Evolutionary conservation across 2,797 vertebrate species (phyloP).

Genomic region (Salmo trutta): DNA sequence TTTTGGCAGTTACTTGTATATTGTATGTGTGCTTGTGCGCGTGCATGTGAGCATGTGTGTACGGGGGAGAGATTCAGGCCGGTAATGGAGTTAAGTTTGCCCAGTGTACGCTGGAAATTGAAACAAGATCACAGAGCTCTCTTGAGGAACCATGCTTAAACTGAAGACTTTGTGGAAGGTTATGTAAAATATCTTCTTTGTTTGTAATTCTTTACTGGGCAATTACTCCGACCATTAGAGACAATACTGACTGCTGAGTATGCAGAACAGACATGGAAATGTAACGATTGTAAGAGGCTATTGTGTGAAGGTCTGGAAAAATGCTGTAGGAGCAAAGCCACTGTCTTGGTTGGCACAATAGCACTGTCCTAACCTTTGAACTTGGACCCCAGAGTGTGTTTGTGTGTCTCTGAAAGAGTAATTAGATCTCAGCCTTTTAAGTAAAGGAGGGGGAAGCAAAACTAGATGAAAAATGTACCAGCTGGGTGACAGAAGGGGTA

Average conservation of each 20-base stretch:
- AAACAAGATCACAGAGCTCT: constrained; percentile 39
- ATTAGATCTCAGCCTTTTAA: not conserved
- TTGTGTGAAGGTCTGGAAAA: not conserved
- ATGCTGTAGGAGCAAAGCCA: not conserved
- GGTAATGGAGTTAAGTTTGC: constrained; percentile 45
- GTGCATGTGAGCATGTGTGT: not conserved
- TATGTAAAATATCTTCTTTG: constrained; percentile 54
- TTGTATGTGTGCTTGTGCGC: not conserved
- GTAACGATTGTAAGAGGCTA: constrained; percentile 41
- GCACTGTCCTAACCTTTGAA: constrained; percentile 5
- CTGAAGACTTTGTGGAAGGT: constrained; percentile 52
- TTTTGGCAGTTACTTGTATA: no score
- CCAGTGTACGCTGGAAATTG: not conserved
- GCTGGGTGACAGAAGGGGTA: constrained; percentile 24
- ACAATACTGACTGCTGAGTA: constrained; percentile 34
- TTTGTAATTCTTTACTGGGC: constrained; percentile 42
- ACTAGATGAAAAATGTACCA: constrained; percentile 30
- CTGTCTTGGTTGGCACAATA: not conserved
- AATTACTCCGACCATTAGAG: constrained; percentile 12
- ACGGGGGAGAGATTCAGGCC: constrained; percentile 46
- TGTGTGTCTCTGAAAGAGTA: not conserved
- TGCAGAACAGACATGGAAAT: constrained; percentile 34
- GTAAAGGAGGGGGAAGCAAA: not conserved
- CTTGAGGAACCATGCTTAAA: constrained; percentile 33
- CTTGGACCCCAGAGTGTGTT: not conserved